A percentile compares a stretch with the other conserved stretches of the same genome.
Conservation (phyloP, 2,888 invertebrate genomes). For the Carpatolechia fugitivella region DNA sequence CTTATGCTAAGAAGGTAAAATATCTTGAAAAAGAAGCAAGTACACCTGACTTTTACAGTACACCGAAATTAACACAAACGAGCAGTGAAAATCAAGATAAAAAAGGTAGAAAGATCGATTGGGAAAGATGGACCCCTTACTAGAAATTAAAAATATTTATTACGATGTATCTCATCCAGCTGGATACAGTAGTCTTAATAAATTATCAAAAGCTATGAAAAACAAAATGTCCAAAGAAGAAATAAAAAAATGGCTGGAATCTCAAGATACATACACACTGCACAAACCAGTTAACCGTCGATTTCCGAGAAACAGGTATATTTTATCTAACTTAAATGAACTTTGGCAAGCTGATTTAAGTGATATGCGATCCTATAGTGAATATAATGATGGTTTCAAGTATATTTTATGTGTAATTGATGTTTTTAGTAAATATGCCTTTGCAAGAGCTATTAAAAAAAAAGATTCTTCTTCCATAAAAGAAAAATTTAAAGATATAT, state of each 20-base stretch:
- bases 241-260: background rate
- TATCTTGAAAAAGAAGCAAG: too few species aligned
- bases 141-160: constrained; percentile 25
- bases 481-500: background rate
- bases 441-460: constrained; percentile 11
- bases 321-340: constrained; percentile 21
- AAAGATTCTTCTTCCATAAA: background rate
- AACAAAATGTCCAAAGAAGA: constrained; percentile 8
- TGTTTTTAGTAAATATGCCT: constrained; percentile 24
- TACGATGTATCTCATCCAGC: constrained; percentile 25
- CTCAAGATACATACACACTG: background rate
- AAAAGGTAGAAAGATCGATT: constrained; percentile 28
- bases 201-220: constrained; percentile 26
- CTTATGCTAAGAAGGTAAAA: background rate
- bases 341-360: constrained; percentile 13
- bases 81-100: background rate
- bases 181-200: constrained; percentile 23
- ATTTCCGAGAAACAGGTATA: constrained; percentile 24
- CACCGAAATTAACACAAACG: too few species aligned
- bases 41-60: too few species aligned
- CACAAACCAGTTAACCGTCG: background rate
- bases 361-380: constrained; percentile 9
- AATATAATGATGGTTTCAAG: constrained; percentile 23
- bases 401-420: constrained; percentile 26
- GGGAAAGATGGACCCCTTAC: constrained; percentile 33